Conservation (phyloP, 2,113 vertebrate genomes). For the Sprattus sprattus region DNA sequence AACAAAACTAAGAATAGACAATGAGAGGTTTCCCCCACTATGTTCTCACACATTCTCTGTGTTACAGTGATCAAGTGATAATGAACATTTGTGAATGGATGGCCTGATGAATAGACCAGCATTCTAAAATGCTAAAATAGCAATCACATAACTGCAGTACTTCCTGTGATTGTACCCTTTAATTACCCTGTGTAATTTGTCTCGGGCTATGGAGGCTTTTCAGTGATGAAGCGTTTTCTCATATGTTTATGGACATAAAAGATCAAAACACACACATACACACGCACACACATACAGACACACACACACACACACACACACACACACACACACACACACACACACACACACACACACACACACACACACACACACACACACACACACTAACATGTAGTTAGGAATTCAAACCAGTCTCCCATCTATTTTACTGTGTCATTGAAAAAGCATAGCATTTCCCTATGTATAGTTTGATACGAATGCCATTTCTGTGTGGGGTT, state of each 20-base stretch:
- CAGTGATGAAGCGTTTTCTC: neutral
- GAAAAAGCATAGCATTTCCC: too few species aligned
- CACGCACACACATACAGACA: neutral
- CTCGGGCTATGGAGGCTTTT: neutral
- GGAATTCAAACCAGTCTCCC: too few species aligned
- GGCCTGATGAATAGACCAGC: neutral
- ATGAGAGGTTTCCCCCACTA: neutral
- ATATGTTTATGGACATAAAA: slow-evolving; percentile 7
- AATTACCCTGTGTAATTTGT: neutral
- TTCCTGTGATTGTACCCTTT: neutral
- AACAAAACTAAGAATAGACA: neutral
- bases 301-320: neutral
- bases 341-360: too few species aligned
- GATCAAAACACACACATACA: neutral
- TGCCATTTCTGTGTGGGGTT: too few species aligned
- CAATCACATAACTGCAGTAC: neutral
- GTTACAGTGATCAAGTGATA: neutral
- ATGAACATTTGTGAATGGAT: neutral
- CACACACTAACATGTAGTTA: too few species aligned
- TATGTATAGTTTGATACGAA: too few species aligned
- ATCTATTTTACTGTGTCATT: too few species aligned
- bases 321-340: slow-evolving; percentile 4
- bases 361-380: too few species aligned
- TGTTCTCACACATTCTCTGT: neutral
- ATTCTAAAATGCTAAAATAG: neutral